Base-by-base conservation (phyloP, 2,888 invertebrate genomes). In the Corbicula japonica region DNA sequence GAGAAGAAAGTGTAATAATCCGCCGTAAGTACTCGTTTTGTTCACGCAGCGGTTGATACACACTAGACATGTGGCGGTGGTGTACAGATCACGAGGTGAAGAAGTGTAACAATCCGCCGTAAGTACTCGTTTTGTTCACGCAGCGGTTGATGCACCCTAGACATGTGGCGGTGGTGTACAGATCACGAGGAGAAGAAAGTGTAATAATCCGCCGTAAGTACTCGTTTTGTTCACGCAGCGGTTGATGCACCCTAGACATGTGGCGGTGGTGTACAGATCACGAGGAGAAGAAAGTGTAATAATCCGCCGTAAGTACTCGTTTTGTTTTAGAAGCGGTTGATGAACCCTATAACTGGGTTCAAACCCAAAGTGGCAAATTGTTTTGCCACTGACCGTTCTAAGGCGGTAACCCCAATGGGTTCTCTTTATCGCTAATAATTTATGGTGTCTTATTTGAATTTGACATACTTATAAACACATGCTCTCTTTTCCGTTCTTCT, bases 31-130 rank as follows among this genome's bases (percentile, higher is more conserved):
- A 15, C 18, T 38, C 23, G 5, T 52, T 26, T 15, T 12, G 23
- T 6, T 12, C 23, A 23, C 15, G 41, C 41, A 41, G 15, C 8
- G 41, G 15, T 41, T 41, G n/a, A n/a, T n/a, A n/a, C n/a, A n/a
- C n/a, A n/a, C n/a, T n/a, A n/a, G n/a, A 76, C 86, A 0, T 89
- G 89, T 78, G 88, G 88, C 0, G 90, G 89, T 0, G 90, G 90
- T 3, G 87, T 89, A 8, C 78, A 81, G 23, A 65, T 83, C 12
- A 84, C 79, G 60, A 75, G 66, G 34, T 78, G n/a, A n/a, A n/a
- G 90, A 63, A 63, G 21, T 90, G 90, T 46, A 81, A 83, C 63
- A 86, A 87, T 58, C 90, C 90, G 12, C 81, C 76, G 90, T 89
- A 83, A 80, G 86, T 23, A 15, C 18, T 38, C 23, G 5, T 52